A percentile compares a stretch with the other conserved stretches of the same genome.
These are phyloP conservation scores for Galerucella calmariensis DNA, from an alignment of 2,888 invertebrate species.

Conservation along the genomic window DNA sequence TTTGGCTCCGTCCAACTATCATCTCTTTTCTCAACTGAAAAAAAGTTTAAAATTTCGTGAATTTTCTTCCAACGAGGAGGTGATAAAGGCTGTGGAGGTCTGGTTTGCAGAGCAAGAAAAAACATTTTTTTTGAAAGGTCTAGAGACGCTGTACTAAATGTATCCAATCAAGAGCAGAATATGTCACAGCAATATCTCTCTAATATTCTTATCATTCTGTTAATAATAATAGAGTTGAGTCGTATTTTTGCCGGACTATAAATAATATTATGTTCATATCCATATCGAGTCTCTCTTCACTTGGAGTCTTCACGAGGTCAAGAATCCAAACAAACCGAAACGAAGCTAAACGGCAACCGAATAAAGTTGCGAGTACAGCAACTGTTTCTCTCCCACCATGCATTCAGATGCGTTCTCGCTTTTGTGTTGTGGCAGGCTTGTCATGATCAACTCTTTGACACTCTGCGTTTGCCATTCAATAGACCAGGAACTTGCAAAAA, in stretches of 20 bases:
- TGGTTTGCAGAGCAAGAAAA: no score
- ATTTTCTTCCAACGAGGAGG: no score
- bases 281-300: constrained; percentile 56
- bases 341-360: constrained; percentile 3
- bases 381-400: constrained; percentile 40
- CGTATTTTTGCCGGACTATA: constrained; percentile 45
- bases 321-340: constrained; percentile 36
- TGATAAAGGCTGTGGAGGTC: no score
- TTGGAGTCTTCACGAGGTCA: constrained; percentile 51
- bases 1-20: no score
- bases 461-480: constrained; percentile 19
- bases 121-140: no score
- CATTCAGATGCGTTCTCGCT: constrained; percentile 16
- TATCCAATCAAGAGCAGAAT: no score
- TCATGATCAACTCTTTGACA: constrained; percentile 55
- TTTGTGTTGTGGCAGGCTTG: constrained; percentile 52
- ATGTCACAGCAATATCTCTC: no score
- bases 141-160: no score
- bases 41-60: no score
- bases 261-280: constrained; percentile 56
- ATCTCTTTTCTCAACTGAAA: no score
- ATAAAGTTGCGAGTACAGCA: constrained; percentile 15
- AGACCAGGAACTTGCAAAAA: constrained; percentile 11
- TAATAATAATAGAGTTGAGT: background rate
- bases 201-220: no score